Conservation (phyloP, 30 jellyfish, hydroid and myxozoan species). For the Turritopsis rubra region DNA sequence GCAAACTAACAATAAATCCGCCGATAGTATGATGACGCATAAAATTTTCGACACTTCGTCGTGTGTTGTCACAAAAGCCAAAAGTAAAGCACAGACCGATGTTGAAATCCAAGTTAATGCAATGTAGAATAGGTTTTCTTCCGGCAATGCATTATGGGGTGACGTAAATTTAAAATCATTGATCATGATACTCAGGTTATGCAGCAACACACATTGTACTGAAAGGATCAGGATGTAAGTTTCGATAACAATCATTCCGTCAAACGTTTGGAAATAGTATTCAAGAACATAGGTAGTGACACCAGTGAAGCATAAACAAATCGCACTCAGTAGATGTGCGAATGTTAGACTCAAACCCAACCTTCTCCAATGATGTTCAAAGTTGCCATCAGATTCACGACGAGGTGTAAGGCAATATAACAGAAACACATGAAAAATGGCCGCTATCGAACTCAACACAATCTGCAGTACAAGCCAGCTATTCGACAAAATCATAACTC, state of each 20-base stretch:
- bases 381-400: not conserved
- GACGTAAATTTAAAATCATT: slow-evolving; percentile 4
- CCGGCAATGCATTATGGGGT: slow-evolving; percentile 12
- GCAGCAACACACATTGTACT: slow-evolving; percentile 1
- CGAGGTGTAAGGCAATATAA: not conserved
- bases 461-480: slow-evolving; percentile 2
- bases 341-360: slow-evolving; percentile 1
- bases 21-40: not conserved
- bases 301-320: not conserved
- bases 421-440: not conserved
- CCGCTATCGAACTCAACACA: not conserved
- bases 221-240: not conserved
- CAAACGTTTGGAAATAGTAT: not conserved
- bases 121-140: slow-evolving; percentile 12
- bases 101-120: slow-evolving; percentile 18
- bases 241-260: not conserved
- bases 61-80: not conserved
- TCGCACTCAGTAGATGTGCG: not conserved
- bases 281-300: not conserved
- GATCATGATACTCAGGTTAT: slow-evolving; percentile 8
- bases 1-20: not conserved
- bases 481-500: not conserved
- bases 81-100: not conserved
- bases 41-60: slow-evolving; percentile 7
- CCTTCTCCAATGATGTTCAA: slow-evolving; percentile 2